phyloP scores from a whole-genome alignment of 1,140 invertebrate species.

The Philopotamus ludificatus region DNA sequence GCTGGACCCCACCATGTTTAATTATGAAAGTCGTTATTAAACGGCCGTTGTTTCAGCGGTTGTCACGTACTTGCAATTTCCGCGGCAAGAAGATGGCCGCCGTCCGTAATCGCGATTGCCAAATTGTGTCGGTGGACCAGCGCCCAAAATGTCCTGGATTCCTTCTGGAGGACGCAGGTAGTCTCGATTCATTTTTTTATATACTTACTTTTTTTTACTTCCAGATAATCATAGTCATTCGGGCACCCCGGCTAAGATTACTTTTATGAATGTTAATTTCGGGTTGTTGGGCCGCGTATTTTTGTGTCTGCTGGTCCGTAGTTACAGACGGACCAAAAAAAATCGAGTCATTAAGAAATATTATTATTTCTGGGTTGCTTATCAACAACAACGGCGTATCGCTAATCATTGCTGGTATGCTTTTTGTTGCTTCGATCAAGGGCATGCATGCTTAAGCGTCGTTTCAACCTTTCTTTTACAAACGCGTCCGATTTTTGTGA shows the following conservation, averaged over 20 bases:
- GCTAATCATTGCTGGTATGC: too few relatives aligned
- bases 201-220: constrained; percentile 32
- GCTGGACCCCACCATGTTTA: constrained; percentile 30
- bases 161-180: background rate
- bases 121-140: constrained; percentile 23
- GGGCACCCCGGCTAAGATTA: constrained; percentile 45
- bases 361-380: background rate
- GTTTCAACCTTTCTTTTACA: too few relatives aligned
- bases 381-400: background rate
- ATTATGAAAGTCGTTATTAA: constrained; percentile 38
- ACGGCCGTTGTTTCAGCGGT: constrained; percentile 30
- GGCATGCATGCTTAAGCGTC: too few relatives aligned
- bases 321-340: background rate
- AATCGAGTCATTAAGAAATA: background rate
- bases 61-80: constrained; percentile 41
- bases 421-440: too few relatives aligned
- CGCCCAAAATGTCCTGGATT: background rate
- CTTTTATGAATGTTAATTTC: constrained; percentile 51
- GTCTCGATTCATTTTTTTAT: constrained; percentile 9
- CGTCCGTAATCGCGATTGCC: constrained; percentile 25
- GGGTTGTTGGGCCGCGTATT: constrained; percentile 37
- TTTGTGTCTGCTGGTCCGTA: background rate
- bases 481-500: too few relatives aligned
- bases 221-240: constrained; percentile 51
- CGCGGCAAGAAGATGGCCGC: constrained; percentile 1